A percentile compares a stretch with the other conserved stretches of the same genome.
Conservation (phyloP, 2,888 invertebrate genomes). For the Drosophila greeni region DNA sequence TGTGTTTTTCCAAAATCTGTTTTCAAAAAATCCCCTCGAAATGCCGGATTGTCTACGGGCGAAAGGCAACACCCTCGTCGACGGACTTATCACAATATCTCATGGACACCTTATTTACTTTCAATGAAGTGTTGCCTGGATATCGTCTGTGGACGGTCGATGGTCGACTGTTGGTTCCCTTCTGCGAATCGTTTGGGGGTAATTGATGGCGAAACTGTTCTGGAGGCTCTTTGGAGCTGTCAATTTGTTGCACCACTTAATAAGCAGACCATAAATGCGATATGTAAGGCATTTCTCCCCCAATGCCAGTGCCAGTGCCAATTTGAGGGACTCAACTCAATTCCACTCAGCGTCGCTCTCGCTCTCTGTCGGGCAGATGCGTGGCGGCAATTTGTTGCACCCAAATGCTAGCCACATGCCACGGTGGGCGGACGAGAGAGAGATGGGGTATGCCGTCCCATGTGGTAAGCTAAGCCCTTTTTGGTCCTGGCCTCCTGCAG, state of each 20-base stretch:
- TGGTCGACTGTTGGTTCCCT: conserved; percentile 19
- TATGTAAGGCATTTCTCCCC: conserved; percentile 58
- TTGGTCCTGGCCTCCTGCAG: conserved; percentile 41
- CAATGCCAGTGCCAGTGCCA: conserved; percentile 55
- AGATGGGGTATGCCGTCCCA: conserved; percentile 7
- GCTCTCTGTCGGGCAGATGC: conserved; percentile 24
- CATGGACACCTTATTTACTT: conserved; percentile 57
- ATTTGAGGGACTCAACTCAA: conserved; percentile 64
- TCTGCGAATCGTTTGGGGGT: conserved; percentile 37
- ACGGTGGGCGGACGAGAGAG: conserved; percentile 24
- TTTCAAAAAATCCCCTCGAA: neutral
- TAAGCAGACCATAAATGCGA: conserved; percentile 53
- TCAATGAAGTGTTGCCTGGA: conserved; percentile 56
- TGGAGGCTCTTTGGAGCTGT: conserved; percentile 44
- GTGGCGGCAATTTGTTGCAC: conserved; percentile 45
- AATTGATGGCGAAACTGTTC: conserved; percentile 38
- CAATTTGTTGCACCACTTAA: conserved; percentile 57
- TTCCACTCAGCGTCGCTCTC: conserved; percentile 7
- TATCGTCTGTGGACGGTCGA: conserved; percentile 1
- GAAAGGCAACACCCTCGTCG: conserved; percentile 20
- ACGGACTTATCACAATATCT: conserved; percentile 42
- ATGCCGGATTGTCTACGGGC: conserved; percentile 1
- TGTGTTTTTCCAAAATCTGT: too few species aligned
- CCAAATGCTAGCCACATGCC: conserved; percentile 43
- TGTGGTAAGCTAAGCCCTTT: conserved; percentile 55